Percentiles rank a stretch among this genome's conserved stretches.
phyloP scores from a whole-genome alignment of 2,113 vertebrate genomes.

The Pseudolaguvia tuberculata region DNA sequence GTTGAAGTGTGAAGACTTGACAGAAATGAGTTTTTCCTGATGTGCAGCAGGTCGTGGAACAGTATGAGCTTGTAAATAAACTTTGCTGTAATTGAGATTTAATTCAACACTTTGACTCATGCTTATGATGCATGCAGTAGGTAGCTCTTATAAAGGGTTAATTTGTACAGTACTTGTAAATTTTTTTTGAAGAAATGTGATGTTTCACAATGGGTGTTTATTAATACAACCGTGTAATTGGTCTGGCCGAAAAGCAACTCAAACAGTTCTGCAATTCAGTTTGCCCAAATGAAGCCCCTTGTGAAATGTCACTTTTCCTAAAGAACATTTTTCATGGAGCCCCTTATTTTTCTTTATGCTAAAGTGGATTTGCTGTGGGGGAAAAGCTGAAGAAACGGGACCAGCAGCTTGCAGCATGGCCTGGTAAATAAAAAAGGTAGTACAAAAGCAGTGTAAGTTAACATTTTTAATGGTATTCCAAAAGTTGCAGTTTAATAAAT shows the following conservation, averaged over 20 bases:
- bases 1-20: conserved; percentile 56
- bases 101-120: conserved; percentile 22
- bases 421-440: conserved; percentile 99
- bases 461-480: conserved; percentile 57
- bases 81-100: conserved; percentile 1
- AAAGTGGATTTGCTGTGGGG: conserved; percentile 96
- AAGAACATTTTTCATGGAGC: conserved; percentile 92
- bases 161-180: conserved; percentile 7
- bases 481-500: conserved; percentile 43
- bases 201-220: conserved; percentile 85
- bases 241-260: neutral
- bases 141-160: conserved; percentile 22
- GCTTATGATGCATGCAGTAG: conserved; percentile 4
- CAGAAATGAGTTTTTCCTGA: conserved; percentile 44
- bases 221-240: neutral
- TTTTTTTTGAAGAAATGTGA: conserved; percentile 58
- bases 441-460: conserved; percentile 83
- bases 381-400: conserved; percentile 94
- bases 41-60: conserved; percentile 36
- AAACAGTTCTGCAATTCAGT: neutral
- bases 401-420: conserved; percentile 92
- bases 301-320: conserved; percentile 84
- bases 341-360: conserved; percentile 99
- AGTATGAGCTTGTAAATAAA: conserved; percentile 32
- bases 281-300: conserved; percentile 67